phyloP scores from a whole-genome alignment of 2,797 vertebrate species.

The Sebastes reedi region DNA sequence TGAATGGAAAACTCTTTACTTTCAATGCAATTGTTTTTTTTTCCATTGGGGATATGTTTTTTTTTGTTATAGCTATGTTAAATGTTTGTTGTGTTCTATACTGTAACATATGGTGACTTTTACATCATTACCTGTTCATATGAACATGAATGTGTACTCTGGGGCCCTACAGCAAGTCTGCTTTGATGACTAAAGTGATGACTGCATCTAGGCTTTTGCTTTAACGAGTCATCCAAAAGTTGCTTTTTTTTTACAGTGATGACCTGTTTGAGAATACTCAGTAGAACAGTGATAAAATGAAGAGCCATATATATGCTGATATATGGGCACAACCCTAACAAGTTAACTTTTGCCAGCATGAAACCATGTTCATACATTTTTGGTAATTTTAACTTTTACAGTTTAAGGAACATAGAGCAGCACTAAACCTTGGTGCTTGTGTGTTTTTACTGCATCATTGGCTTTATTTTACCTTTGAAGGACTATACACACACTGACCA shows the following conservation, averaged over 20 bases:
- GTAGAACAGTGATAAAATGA: conserved; percentile 23
- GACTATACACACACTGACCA: conserved; percentile 56
- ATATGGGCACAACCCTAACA: conserved; percentile 50
- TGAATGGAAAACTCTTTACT: conserved; percentile 57
- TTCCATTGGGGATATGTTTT: conserved; percentile 2
- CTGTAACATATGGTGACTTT: conserved; percentile 25
- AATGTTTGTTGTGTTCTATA: conserved; percentile 25
- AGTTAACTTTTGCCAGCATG: conserved; percentile 44
- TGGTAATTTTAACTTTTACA: conserved; percentile 44
- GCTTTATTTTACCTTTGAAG: conserved; percentile 52
- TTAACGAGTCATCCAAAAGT: background rate
- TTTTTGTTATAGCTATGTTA: conserved; percentile 16
- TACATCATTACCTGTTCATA: conserved; percentile 30
- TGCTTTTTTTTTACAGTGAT: conserved; percentile 3
- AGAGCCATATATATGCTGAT: conserved; percentile 48
- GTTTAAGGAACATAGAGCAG: conserved; percentile 53
- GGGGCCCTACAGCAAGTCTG: background rate
- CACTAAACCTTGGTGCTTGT: conserved; percentile 54
- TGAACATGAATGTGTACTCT: conserved; percentile 5
- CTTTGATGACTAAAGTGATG: conserved; percentile 10
- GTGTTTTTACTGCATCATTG: conserved; percentile 50
- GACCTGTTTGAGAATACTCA: conserved; percentile 5
- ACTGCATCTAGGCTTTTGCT: conserved; percentile 4
- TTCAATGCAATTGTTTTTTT: conserved; percentile 3
- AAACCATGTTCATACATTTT: conserved; percentile 46